Evolutionary conservation across 1,140 invertebrate species (phyloP).

Genomic region (Drosophila littoralis): DNA sequence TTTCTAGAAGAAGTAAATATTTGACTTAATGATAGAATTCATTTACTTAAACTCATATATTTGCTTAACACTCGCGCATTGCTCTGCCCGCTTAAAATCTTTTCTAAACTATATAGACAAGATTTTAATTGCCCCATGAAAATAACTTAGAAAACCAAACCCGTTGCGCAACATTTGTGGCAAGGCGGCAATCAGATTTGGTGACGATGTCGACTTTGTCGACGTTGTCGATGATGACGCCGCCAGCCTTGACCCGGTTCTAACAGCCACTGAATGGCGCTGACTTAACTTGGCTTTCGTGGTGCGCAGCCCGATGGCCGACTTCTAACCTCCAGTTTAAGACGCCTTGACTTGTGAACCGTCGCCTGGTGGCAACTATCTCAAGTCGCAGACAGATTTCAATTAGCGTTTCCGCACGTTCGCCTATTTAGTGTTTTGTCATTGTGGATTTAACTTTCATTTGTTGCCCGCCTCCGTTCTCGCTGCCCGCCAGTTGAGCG

Average conservation of each 20-base stretch:
- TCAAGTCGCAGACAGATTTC: constrained; percentile 50
- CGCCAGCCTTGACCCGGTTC: constrained; percentile 70
- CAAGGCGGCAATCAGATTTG: constrained; percentile 44
- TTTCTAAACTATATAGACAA: too few species aligned
- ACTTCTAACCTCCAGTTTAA: constrained; percentile 52
- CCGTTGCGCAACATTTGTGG: constrained; percentile 59
- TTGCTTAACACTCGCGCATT: too few species aligned
- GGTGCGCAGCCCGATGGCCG: constrained; percentile 16
- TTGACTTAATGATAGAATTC: too few species aligned
- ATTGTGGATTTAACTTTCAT: constrained; percentile 47
- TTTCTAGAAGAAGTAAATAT: too few species aligned
- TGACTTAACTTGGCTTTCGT: constrained; percentile 22
- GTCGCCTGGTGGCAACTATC: constrained; percentile 13
- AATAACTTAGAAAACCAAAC: constrained; percentile 28
- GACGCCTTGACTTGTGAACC: constrained; percentile 11
- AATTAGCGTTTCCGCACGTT: constrained; percentile 77
- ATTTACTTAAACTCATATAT: too few species aligned
- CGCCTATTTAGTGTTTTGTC: constrained; percentile 27
- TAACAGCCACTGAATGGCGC: constrained; percentile 32
- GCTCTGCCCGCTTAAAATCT: too few species aligned
- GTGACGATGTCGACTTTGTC: constrained; percentile 38
- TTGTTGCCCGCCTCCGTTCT: constrained; percentile 30
- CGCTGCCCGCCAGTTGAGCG: constrained; percentile 22
- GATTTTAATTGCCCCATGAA: too few species aligned
- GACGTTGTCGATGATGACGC: constrained; percentile 11